Base-by-base conservation (phyloP, 1,140 invertebrate genomes). In the Neomicropteryx cornuta region DNA sequence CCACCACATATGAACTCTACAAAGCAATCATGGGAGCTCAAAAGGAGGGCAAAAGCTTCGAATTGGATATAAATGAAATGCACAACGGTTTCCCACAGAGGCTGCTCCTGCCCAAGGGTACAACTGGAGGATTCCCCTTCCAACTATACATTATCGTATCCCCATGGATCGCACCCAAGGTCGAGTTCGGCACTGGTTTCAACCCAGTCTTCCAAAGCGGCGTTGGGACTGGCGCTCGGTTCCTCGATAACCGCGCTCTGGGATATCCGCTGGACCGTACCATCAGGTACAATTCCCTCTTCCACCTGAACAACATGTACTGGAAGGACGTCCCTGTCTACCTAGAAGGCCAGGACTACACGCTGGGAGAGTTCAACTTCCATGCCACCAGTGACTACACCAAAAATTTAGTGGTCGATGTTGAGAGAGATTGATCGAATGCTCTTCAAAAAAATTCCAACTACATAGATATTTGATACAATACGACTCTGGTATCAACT, bases 231-330 rank as follows among this genome's bases (percentile, higher is more conserved):
- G 64, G 66, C 2, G 50, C 57, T 23, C 49, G 60, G 18, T 55
- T 61, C 33, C 44, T 58, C 16, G 71, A 73, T 48, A 50, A 58
- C 36, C 55, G 69, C 33, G 65, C 75, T 27, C 70, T 78, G 47
- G 77, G 76, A 10, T 83, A 72, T 63, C 79, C 79, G 16, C 74
- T 83, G 46, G 79, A 83, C 51, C 69, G 78, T 37, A 70, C 70
- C 16, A 65, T 76, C 36, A 51, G 68, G 36, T 66, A 66, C 30
- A n/a, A n/a, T n/a, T 51, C 60, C 42, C 68, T 64, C 54, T 76
- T 74, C 59, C 55, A 69, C 41, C 70, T 76, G 34, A 66, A 72
- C 3, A 83, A 83, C 56, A 75, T 80, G 55, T 75, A 68, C 60
- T 73, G 75, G 50, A 60, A 77, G 42, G 77, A 80, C 42, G 66